Evolutionary conservation across 2,888 invertebrate genomes (phyloP), one percentile per base, ranked within the genome.

Genomic region (Ectobius pallidus): DNA sequence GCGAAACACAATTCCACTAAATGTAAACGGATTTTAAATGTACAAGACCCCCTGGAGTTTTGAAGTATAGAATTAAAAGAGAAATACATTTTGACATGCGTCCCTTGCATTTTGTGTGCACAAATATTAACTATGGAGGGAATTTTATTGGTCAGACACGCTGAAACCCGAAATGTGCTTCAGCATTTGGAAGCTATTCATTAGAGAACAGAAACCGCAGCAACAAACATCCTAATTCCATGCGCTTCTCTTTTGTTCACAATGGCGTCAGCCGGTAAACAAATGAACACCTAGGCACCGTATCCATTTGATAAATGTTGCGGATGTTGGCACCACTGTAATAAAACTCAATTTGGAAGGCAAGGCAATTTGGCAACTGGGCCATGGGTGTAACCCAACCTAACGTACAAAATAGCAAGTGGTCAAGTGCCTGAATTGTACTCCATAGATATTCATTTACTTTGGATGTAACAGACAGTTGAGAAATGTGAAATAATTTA

Each of bases 341-440:
- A 46, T 68, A 68, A 70, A 58, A 58, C 70, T 70, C 58, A 70
- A 70, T 70, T 70, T 70, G 55, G 34, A 25, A 22, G 14, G 20
- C 30, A 30, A 49, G 69, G 55, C n/a, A 69, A 69, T 30, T 52
- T 69, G 69, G 52, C 52, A 67, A 67, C 67, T 22, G n/a, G 18
- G 49, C 20, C 30, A 27, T 46, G 16, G n/a, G 7, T 46, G 68
- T 44, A 27, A 46, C 27, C 30, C 18, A 16, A 34, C 46, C 22
- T 34, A 9, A 39, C 32, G 39, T 14, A 16, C 7, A 32, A 42
- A 22, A 20, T 34, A 34, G 34, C 9, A 34, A 20, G 14, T 20
- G 42, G 42, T 42, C 18, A 63, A 22, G 63, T 39, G 20, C 39
- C 22, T 63, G 16, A 39, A 42, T 42, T 20, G 14, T 34, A 22